A percentile compares a stretch with the other conserved stretches of the same genome.
Evolutionary conservation across 2,113 vertebrate species (phyloP).

Genomic region (Passer domesticus): DNA sequence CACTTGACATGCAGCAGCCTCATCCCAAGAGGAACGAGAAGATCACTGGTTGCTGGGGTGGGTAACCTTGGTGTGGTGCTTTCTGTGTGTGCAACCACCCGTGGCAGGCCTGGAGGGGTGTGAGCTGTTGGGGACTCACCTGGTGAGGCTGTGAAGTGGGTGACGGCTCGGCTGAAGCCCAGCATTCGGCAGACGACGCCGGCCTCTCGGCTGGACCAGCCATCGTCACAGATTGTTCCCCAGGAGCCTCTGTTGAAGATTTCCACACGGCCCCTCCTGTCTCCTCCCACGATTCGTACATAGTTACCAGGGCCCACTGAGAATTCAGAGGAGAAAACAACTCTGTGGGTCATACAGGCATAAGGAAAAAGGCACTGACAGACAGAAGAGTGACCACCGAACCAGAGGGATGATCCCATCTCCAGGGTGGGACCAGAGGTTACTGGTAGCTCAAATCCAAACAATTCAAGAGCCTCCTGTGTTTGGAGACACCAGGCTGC

Average conservation of each 20-base stretch:
- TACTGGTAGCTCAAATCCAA: neutral
- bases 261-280: conserved; percentile 78
- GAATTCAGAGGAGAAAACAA: neutral
- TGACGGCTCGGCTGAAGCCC: conserved; percentile 30
- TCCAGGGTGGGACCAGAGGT: neutral
- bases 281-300: conserved; percentile 50
- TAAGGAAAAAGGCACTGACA: neutral
- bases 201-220: conserved; percentile 67
- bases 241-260: conserved; percentile 60
- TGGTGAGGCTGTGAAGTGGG: neutral
- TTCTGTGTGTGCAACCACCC: neutral
- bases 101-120: neutral
- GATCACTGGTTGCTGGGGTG: neutral
- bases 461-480: neutral
- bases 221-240: conserved; percentile 89
- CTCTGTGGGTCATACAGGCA: neutral
- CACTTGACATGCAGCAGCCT: neutral
- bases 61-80: neutral
- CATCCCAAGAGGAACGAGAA: neutral
- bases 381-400: neutral
- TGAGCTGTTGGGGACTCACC: conserved; percentile 65
- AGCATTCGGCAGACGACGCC: conserved; percentile 85
- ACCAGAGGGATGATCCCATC: neutral
- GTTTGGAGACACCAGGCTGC: neutral
- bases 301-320: fast-evolving